These are phyloP conservation scores for Zoanthus sansibaricus DNA, from an alignment of 92 coral and sea anemone species.

Conservation along the genomic window DNA sequence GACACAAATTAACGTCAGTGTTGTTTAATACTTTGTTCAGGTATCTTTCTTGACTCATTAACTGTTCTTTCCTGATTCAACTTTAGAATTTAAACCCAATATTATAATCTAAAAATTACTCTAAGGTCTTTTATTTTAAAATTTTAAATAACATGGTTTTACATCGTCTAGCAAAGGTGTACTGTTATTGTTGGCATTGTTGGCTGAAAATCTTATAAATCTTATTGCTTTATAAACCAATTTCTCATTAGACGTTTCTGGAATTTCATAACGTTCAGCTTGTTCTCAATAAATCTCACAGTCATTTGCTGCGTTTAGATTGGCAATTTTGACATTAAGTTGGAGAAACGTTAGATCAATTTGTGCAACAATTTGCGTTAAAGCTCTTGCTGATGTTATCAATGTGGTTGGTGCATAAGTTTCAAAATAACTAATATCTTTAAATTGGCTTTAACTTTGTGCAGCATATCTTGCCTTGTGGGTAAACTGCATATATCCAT, in stretches of 20 bases:
- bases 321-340: no score
- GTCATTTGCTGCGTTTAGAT: no score
- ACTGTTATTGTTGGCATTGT: no score
- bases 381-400: slow-evolving; percentile 25
- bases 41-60: background rate
- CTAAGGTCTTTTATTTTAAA: slow-evolving; percentile 10
- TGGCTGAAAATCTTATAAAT: no score
- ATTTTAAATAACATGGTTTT: background rate
- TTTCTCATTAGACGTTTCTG: no score
- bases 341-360: no score
- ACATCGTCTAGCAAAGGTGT: background rate
- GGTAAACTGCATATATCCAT: slow-evolving; percentile 33
- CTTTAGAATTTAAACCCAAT: background rate
- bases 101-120: background rate
- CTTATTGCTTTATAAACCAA: no score
- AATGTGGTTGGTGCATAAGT: slow-evolving; percentile 33
- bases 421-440: slow-evolving; percentile 12
- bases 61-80: background rate
- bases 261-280: no score
- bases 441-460: slow-evolving; percentile 17
- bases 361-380: slow-evolving; percentile 39
- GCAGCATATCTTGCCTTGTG: slow-evolving; percentile 43
- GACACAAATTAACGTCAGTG: no score
- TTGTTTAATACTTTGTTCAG: no score
- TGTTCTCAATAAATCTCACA: no score